phyloP scores from a whole-genome alignment of 2,113 vertebrate species.

The Bostrychus sinensis region DNA sequence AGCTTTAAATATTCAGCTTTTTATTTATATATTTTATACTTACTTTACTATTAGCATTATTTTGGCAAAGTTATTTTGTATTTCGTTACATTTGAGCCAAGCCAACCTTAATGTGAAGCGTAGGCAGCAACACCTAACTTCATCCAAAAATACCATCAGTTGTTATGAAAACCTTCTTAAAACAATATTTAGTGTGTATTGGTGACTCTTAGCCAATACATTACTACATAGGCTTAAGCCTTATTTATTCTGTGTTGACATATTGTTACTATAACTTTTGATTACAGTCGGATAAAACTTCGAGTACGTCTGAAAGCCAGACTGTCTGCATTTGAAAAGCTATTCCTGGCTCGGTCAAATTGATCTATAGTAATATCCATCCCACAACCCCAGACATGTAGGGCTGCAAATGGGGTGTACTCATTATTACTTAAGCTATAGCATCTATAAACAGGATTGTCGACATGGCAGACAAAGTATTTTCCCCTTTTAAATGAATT shows the following conservation, averaged over 20 bases:
- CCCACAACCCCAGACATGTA: neutral
- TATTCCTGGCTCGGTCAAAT: neutral
- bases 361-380: slow-evolving; percentile 3
- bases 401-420: neutral
- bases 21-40: too few relatives aligned
- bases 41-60: too few relatives aligned
- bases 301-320: slow-evolving; percentile 2
- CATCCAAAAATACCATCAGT: neutral
- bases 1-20: too few relatives aligned
- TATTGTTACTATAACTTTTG: slow-evolving; percentile 5
- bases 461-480: slow-evolving; percentile 26
- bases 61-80: too few relatives aligned
- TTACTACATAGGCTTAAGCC: neutral
- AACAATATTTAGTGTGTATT: neutral
- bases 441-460: slow-evolving; percentile 15
- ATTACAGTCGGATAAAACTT: slow-evolving; percentile 5
- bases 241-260: neutral
- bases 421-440: slow-evolving; percentile 16
- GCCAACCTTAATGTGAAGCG: neutral
- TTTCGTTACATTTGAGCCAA: neutral
- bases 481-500: slow-evolving; percentile 49
- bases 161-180: neutral
- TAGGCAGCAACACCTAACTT: neutral
- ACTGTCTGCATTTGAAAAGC: neutral
- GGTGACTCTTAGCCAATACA: neutral